Percentiles rank a stretch among this genome's conserved stretches.
Conservation (phyloP, 2,113 vertebrate genomes). For the Neotoma lepida region DNA sequence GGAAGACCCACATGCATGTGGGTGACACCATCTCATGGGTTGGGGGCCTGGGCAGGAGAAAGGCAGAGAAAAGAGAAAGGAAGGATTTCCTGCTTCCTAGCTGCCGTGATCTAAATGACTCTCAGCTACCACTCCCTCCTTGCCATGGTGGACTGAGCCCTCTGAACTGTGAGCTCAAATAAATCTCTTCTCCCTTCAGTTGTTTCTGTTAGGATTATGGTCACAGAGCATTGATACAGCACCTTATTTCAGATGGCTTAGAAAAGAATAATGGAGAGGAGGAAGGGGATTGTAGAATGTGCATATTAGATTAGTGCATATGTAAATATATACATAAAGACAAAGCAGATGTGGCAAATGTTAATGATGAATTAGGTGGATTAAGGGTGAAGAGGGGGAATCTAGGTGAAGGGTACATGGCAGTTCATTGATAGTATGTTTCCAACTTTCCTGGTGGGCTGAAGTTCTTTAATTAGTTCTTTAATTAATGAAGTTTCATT, state of each 20-base stretch:
- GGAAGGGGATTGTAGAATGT: not conserved
- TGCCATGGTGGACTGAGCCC: not conserved
- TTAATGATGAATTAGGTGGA: not conserved
- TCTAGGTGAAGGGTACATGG: not conserved
- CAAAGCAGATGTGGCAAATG: not conserved
- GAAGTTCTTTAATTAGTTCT: conserved; percentile 36
- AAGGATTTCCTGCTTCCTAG: not conserved
- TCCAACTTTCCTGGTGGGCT: not conserved
- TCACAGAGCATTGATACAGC: not conserved
- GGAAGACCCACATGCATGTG: too few species aligned
- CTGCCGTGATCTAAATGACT: too few species aligned
- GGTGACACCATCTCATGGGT: not conserved
- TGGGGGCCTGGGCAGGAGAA: not conserved
- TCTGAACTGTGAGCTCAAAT: not conserved
- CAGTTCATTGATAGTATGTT: not conserved
- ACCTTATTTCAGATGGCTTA: conserved; percentile 35
- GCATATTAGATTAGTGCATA: not conserved
- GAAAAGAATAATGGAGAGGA: not conserved
- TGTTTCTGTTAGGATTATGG: not conserved
- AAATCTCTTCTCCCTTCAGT: not conserved
- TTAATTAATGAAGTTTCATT: not conserved
- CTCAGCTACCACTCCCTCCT: not conserved
- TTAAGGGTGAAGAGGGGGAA: not conserved
- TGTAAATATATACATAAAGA: not conserved
- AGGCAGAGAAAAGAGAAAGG: not conserved